phyloP scores from a whole-genome alignment of 1,140 invertebrate species.

The Scaptomyza graminum region DNA sequence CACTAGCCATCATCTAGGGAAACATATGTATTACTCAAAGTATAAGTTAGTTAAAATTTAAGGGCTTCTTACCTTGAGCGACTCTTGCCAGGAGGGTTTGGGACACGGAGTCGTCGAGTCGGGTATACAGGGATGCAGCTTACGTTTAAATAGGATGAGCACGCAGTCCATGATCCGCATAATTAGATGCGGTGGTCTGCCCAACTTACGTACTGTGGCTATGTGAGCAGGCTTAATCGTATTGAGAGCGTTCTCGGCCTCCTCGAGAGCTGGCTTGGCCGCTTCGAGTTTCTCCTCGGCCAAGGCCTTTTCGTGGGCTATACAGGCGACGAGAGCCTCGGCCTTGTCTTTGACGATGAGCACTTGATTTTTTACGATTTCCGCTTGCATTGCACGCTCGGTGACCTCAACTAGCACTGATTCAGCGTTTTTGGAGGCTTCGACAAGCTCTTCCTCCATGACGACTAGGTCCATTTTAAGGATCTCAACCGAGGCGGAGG shows the following conservation, averaged over 20 bases:
- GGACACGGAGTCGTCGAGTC: constrained; percentile 93
- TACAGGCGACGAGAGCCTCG: constrained; percentile 94
- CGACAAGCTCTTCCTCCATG: constrained; percentile 96
- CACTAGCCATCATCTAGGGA: constrained; percentile 96
- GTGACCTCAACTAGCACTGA: constrained; percentile 93
- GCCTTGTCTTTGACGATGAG: constrained; percentile 98
- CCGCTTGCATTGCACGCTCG: constrained; percentile 95
- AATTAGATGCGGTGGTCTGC: constrained; percentile 96
- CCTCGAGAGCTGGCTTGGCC: constrained; percentile 94
- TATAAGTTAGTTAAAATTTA: constrained; percentile 15
- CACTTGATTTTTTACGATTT: constrained; percentile 97
- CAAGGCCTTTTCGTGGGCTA: constrained; percentile 94
- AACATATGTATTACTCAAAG: constrained; percentile 17
- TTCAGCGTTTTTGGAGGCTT: constrained; percentile 95
- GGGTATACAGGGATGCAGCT: constrained; percentile 90
- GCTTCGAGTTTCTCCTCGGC: constrained; percentile 95
- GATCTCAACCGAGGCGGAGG: constrained; percentile 94
- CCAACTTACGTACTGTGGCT: constrained; percentile 96
- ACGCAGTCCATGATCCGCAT: constrained; percentile 99
- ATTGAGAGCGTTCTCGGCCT: constrained; percentile 97
- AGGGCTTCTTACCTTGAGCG: constrained; percentile 89
- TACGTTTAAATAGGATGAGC: constrained; percentile 95
- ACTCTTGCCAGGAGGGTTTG: constrained; percentile 97
- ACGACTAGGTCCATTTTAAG: constrained; percentile 95
- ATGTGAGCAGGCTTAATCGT: constrained; percentile 99